phyloP scores from a whole-genome alignment of 2,113 vertebrate genomes.

The Pomatostomus ruficeps region DNA sequence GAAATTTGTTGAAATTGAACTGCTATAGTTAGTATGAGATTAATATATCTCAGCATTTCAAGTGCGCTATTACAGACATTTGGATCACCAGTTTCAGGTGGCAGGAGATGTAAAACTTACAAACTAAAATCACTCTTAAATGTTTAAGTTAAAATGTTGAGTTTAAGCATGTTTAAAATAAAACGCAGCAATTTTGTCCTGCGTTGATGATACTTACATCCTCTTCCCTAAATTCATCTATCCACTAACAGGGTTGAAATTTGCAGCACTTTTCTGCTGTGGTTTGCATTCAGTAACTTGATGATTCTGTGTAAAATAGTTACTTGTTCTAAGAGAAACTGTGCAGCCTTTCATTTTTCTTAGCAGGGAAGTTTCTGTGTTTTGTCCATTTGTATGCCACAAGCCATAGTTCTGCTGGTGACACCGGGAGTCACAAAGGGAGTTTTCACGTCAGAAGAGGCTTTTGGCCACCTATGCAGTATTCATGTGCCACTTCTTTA shows the following conservation, averaged over 20 bases:
- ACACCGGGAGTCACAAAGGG: neutral
- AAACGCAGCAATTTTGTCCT: constrained; percentile 25
- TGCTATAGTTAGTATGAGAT: constrained; percentile 47
- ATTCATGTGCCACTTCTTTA: neutral
- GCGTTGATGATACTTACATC: neutral
- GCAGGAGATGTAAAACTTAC: neutral
- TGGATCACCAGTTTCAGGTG: constrained; percentile 3
- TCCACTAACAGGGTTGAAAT: neutral
- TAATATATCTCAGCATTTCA: constrained; percentile 41
- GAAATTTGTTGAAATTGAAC: constrained; percentile 47
- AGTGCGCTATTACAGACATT: constrained; percentile 20
- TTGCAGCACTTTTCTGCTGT: constrained; percentile 31
- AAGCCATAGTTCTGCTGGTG: neutral
- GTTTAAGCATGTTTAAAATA: constrained; percentile 48
- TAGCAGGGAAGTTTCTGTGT: neutral
- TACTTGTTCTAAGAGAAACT: neutral
- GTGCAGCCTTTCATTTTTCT: neutral
- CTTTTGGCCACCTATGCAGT: neutral
- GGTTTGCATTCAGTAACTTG: neutral
- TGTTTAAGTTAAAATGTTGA: neutral
- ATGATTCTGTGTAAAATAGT: constrained; percentile 1
- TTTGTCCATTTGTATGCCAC: neutral
- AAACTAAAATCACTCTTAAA: constrained; percentile 20
- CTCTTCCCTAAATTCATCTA: constrained; percentile 2
- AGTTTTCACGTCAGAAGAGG: neutral